Conservation (phyloP, 1,140 invertebrate species). For the Apis mellifera region Amel_HAv3.1 CM009940.2:10048501-10049000, state of each 20-base stretch:
- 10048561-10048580: not conserved
- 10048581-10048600: too few relatives aligned
- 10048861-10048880: conserved; percentile 26
- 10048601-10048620: too few relatives aligned
- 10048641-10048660: not conserved
- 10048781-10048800: not conserved
- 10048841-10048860: not conserved
- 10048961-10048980: too few relatives aligned
- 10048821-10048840: not conserved
- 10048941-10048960: too few relatives aligned
- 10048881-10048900: not conserved
- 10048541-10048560: not conserved
- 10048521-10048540: too few relatives aligned
- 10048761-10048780: not conserved
- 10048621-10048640: too few relatives aligned
- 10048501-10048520: not conserved
- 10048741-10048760: not conserved
- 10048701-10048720: too few relatives aligned
- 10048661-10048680: not conserved
- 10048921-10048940: too few relatives aligned
- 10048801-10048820: not conserved
- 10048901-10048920: conserved; percentile 31
- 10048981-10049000: too few relatives aligned
- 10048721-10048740: not conserved
- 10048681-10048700: too few relatives aligned